These are phyloP conservation scores for Melitaea cinxia DNA, from an alignment of 1,140 invertebrate species.

Conservation along the genomic window DNA sequence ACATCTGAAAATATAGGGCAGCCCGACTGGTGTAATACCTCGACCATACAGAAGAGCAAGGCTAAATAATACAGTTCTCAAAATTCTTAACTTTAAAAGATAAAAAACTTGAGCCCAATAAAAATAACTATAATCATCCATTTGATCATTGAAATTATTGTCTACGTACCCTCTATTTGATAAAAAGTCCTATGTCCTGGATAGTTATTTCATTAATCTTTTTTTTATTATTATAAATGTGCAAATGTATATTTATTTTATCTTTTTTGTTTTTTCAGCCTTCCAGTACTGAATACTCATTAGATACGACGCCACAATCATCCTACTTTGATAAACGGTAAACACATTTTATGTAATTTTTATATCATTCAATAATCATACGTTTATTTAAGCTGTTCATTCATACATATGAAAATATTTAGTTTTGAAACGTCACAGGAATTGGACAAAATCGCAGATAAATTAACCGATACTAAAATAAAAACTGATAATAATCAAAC, in stretches of 20 bases:
- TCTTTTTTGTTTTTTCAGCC: conserved; percentile 46
- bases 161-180: no score
- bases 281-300: conserved; percentile 49
- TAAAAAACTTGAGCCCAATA: no score
- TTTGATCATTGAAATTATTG: no score
- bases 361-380: conserved; percentile 1
- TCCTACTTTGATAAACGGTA: conserved; percentile 67
- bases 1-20: no score
- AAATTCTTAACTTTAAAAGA: no score
- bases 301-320: conserved; percentile 56
- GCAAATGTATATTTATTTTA: background rate
- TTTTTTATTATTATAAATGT: no score
- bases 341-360: conserved; percentile 32
- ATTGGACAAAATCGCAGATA: conserved; percentile 35
- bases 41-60: no score
- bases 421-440: conserved; percentile 65
- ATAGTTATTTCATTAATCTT: no score
- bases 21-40: no score
- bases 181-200: no score
- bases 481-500: background rate
- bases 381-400: background rate
- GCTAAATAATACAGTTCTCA: no score
- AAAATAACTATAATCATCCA: no score
- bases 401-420: conserved; percentile 37
- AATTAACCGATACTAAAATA: conserved; percentile 10